A percentile compares a stretch with the other conserved stretches of the same genome.
Conservation (phyloP, 2,113 vertebrate species). For the Sinosuthora webbiana region DNA sequence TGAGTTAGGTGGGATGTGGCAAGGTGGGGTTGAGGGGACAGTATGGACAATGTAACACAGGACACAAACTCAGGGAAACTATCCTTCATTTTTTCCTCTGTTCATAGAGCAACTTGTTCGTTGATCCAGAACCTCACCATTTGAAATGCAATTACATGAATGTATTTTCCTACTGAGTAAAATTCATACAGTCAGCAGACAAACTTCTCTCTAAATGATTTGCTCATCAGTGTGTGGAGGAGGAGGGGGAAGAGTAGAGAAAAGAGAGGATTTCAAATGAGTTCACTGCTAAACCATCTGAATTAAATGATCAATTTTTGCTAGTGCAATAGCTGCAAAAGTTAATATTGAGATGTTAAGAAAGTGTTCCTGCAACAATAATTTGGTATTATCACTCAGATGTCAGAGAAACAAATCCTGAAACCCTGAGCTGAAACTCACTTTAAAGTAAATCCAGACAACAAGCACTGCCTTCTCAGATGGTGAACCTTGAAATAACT, state of each 20-base stretch:
- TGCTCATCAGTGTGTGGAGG: background rate
- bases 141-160: constrained; percentile 19
- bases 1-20: background rate
- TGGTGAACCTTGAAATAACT: background rate
- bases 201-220: background rate
- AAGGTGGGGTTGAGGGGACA: background rate
- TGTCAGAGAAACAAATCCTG: background rate
- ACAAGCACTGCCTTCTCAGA: background rate
- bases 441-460: background rate
- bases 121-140: background rate
- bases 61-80: background rate
- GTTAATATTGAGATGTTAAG: background rate
- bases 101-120: background rate
- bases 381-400: background rate
- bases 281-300: background rate
- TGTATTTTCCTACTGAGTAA: background rate
- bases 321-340: background rate
- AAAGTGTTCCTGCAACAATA: background rate
- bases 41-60: background rate
- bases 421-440: background rate
- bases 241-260: background rate
- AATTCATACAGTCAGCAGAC: background rate
- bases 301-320: background rate
- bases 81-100: background rate
- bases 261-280: background rate